Percentiles rank a stretch among this genome's conserved stretches.
Conservation (phyloP, 2,797 vertebrate genomes). For the Clamator glandarius region DNA sequence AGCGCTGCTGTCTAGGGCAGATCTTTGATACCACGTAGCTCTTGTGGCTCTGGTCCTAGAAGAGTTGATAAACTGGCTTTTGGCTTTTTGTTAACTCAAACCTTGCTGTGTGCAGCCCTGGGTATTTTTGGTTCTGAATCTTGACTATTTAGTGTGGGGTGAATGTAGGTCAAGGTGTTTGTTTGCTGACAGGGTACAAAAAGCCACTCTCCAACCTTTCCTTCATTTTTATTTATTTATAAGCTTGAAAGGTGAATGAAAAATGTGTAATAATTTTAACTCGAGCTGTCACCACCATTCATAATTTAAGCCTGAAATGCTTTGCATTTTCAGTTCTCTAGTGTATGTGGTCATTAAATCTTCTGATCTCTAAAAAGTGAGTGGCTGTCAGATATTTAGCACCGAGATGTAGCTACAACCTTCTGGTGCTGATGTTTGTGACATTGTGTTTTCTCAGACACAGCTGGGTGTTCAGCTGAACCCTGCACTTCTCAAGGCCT, state of each 20-base stretch:
- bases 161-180: not conserved
- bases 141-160: not conserved
- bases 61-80: not conserved
- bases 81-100: not conserved
- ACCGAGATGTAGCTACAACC: not conserved
- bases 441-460: not conserved
- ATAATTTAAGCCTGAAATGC: not conserved
- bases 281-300: not conserved
- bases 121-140: not conserved
- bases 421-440: not conserved
- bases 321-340: not conserved
- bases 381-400: not conserved
- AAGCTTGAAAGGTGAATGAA: not conserved
- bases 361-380: not conserved
- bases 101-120: not conserved
- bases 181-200: not conserved
- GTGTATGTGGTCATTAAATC: not conserved
- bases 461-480: not conserved
- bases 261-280: not conserved
- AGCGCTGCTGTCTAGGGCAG: no score
- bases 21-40: not conserved
- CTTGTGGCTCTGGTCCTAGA: not conserved
- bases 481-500: slow-evolving; percentile 7
- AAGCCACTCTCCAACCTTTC: not conserved
- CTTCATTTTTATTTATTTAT: not conserved